These are phyloP conservation scores for Cephus nigrinus DNA, from an alignment of 2,888 invertebrate genomes.

Conservation along the genomic window DNA sequence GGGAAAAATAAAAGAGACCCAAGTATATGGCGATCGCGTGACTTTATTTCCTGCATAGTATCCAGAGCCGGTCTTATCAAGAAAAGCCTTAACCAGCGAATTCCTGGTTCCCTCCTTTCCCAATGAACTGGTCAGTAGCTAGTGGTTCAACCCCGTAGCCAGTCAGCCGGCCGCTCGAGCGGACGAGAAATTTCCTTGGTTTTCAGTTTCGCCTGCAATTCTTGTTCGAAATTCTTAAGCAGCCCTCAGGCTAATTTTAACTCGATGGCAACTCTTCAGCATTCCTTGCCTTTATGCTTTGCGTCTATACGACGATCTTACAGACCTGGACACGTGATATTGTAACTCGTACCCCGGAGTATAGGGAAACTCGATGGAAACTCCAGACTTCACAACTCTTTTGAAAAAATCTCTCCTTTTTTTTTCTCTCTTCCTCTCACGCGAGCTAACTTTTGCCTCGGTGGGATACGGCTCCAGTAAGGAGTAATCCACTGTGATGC, in stretches of 20 bases:
- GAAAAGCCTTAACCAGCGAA: neutral
- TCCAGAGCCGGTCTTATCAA: neutral
- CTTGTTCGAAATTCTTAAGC: neutral
- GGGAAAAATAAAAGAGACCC: neutral
- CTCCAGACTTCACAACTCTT: neutral
- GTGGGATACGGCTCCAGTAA: neutral
- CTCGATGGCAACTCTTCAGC: neutral
- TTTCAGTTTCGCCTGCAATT: neutral
- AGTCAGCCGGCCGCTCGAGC: neutral
- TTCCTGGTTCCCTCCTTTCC: neutral
- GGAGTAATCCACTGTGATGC: neutral
- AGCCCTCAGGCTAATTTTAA: neutral
- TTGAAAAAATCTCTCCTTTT: conserved; percentile 17
- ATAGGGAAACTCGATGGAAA: neutral
- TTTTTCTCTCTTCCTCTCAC: neutral
- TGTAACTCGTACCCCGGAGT: neutral
- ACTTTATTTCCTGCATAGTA: neutral
- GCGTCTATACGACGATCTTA: neutral
- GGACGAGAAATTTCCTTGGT: neutral
- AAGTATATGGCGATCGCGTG: neutral
- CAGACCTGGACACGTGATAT: neutral
- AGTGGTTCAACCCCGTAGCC: neutral
- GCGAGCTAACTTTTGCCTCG: neutral
- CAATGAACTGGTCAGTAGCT: neutral
- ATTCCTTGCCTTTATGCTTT: neutral